phyloP scores from a whole-genome alignment of 2,888 invertebrate species.

The Dicycla oo region DNA sequence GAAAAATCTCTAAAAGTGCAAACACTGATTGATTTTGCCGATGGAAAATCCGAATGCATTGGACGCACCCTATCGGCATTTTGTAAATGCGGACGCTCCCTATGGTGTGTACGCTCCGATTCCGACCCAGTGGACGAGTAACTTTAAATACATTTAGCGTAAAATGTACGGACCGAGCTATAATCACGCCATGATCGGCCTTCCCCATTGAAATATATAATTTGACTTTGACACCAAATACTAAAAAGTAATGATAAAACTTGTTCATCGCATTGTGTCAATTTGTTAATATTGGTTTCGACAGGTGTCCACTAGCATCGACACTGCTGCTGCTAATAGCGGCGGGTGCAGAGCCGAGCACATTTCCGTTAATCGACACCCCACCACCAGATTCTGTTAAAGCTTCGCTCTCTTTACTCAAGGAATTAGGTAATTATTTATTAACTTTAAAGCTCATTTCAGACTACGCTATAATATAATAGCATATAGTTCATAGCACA shows the following conservation, averaged over 20 bases:
- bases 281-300: neutral
- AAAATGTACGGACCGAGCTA: neutral
- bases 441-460: too few species aligned
- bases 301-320: slow-evolving; percentile 91
- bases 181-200: too few species aligned
- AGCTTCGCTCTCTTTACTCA: slow-evolving; percentile 92
- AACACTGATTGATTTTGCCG: too few species aligned
- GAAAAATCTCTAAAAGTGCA: too few species aligned
- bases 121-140: too few species aligned
- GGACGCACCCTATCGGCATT: too few species aligned
- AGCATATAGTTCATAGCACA: too few species aligned
- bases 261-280: neutral
- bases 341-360: slow-evolving; percentile 94
- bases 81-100: too few species aligned
- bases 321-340: slow-evolving; percentile 96
- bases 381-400: slow-evolving; percentile 94
- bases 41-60: too few species aligned
- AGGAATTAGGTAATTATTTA: slow-evolving; percentile 89
- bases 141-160: neutral
- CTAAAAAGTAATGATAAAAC: neutral
- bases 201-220: too few species aligned
- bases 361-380: slow-evolving; percentile 97
- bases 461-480: too few species aligned
- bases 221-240: neutral
- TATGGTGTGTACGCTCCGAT: too few species aligned